phyloP scores from a whole-genome alignment of 2,888 invertebrate genomes.

The Busseola fusca region DNA sequence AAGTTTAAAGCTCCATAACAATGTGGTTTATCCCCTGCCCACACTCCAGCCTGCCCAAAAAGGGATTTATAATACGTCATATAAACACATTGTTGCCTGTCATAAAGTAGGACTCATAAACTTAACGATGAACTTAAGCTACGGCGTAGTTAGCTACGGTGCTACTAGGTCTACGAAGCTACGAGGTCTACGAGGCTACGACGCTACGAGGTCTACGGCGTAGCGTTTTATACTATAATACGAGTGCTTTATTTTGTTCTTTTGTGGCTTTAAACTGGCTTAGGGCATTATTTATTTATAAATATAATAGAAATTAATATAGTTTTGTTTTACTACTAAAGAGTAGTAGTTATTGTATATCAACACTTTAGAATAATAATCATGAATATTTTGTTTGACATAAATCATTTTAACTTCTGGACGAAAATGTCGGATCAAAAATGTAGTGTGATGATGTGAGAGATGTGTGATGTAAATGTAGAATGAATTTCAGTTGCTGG shows the following conservation, averaged over 20 bases:
- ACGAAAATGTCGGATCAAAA: too few species aligned
- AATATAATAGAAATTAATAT: neutral
- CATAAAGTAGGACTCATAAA: constrained; percentile 49
- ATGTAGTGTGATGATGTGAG: too few species aligned
- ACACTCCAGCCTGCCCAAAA: constrained; percentile 35
- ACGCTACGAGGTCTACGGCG: constrained; percentile 25
- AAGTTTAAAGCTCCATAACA: constrained; percentile 39
- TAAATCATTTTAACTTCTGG: neutral
- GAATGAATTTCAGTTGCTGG: neutral
- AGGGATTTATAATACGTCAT: constrained; percentile 50
- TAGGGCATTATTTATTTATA: neutral
- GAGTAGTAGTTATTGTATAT: too few species aligned
- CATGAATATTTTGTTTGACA: neutral
- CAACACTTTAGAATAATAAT: too few species aligned
- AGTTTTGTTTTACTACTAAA: too few species aligned
- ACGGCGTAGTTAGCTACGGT: constrained; percentile 44
- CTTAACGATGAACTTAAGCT: constrained; percentile 43
- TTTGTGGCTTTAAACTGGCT: neutral
- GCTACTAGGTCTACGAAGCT: constrained; percentile 36
- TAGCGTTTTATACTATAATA: constrained; percentile 29
- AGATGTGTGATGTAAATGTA: neutral
- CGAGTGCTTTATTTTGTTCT: neutral
- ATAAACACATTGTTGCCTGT: constrained; percentile 52
- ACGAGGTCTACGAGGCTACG: neutral
- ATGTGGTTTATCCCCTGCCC: constrained; percentile 28